Conservation (phyloP, 2,113 vertebrate species). For the Zapus hudsonius region DNA sequence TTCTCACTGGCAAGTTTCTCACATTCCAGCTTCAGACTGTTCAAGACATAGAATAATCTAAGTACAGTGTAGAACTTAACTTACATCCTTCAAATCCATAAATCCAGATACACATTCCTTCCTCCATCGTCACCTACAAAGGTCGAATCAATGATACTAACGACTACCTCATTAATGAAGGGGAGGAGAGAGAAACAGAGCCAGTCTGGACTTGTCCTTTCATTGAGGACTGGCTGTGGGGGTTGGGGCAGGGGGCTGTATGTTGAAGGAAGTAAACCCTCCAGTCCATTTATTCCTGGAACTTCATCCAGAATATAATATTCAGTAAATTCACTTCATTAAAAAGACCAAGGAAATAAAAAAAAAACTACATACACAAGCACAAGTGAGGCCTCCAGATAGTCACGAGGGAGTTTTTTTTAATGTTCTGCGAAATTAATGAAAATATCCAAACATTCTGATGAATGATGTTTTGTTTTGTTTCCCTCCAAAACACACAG, state of each 20-base stretch:
- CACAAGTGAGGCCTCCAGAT: slow-evolving; percentile 43
- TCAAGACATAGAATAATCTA: slow-evolving; percentile 77
- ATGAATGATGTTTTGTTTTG: slow-evolving; percentile 57
- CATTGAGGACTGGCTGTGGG: background rate
- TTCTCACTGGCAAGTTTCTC: slow-evolving; percentile 98
- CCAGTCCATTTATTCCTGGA: slow-evolving; percentile 6
- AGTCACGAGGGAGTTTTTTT: slow-evolving; percentile 37
- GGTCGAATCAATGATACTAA: background rate
- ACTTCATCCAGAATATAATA: slow-evolving; percentile 46
- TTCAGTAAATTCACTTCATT: slow-evolving; percentile 33
- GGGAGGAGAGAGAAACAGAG: background rate
- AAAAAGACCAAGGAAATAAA: slow-evolving; percentile 38
- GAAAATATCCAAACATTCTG: slow-evolving; percentile 59
- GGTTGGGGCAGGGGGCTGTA: background rate
- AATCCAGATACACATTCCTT: slow-evolving; percentile 16
- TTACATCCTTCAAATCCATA: slow-evolving; percentile 34
- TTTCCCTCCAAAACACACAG: slow-evolving; percentile 65
- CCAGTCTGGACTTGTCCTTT: slow-evolving; percentile 53
- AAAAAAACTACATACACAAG: background rate
- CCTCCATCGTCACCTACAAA: slow-evolving; percentile 56
- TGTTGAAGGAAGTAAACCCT: slow-evolving; percentile 25
- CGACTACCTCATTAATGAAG: slow-evolving; percentile 28
- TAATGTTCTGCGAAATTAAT: slow-evolving; percentile 46
- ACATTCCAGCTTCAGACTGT: slow-evolving; percentile 97
- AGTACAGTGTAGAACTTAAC: slow-evolving; percentile 59